Base-by-base conservation (phyloP, 2,888 invertebrate genomes). In the Sarcophaga caerulescens region DNA sequence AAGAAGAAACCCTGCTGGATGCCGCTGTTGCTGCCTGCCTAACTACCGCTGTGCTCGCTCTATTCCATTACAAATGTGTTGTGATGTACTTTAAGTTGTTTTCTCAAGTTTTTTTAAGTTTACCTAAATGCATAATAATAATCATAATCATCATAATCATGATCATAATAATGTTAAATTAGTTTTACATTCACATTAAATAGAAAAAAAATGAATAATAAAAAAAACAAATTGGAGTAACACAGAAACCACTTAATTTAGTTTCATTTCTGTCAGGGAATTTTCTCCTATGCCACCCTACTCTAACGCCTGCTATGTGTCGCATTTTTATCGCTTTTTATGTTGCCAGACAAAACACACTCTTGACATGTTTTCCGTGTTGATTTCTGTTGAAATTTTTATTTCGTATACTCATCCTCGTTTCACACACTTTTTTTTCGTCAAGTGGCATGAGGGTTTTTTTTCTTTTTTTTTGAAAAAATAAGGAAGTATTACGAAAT, bases 41-140 rank as follows among this genome's bases (percentile, higher is more conserved):
- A 3, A 25, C 19, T n/a, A 19, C 10, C n/a, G 14, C 21, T 17
- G 19, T 69, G 10, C 23, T 65, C 71, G 59, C 77, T 82, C 12
- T 17, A 77, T 80, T 57, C 65, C 73, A 76, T 52, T 74, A 74
- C 76, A 78, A 79, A 52, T 52, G 52, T 82, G 82, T 84, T 84
- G 86, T 85, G 85, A 81, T 78, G 87, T 83, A 88, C 90, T 90
- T 89, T 90, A 90, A 90, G 90, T 88, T 87, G 59, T 84, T 84
- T 78, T 73, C 68, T 84, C 79, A 84, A 84, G 84, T n/a, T 84
- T 84, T 84, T 60, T 77, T 82, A 77, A 52, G 12, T 52, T 79
- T 84, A 84, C 84, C 84, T 84, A 79, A 84, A 84, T 84, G 74
- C 84, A 84, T 84, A 84, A 52, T 52, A 52, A 52, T 52, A 1